Percentiles rank a stretch among this genome's conserved stretches.
Conservation (phyloP, 2,113 vertebrate genomes). For the Brachirus orientalis region DNA sequence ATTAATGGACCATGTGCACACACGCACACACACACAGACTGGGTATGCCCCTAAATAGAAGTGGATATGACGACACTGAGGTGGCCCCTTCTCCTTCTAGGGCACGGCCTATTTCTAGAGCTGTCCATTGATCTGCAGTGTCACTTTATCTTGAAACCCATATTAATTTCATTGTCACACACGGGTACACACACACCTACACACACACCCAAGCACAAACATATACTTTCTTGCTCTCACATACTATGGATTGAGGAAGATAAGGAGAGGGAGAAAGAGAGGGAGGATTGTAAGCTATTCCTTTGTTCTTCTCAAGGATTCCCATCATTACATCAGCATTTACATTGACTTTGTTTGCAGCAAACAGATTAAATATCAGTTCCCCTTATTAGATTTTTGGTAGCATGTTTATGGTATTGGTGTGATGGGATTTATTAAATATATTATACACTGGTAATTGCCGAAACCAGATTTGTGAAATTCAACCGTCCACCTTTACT, state of each 20-base stretch:
- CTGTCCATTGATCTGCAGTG: constrained; percentile 73
- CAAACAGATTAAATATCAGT: neutral
- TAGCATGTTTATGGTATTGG: too few species aligned
- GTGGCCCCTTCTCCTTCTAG: constrained; percentile 73
- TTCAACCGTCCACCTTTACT: neutral
- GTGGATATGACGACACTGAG: constrained; percentile 81
- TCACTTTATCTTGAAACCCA: constrained; percentile 56
- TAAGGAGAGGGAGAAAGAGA: neutral
- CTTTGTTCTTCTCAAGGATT: neutral
- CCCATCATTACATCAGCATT: neutral
- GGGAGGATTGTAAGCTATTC: too few species aligned
- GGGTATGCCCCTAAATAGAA: constrained; percentile 78
- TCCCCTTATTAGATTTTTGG: too few species aligned
- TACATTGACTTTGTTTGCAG: neutral
- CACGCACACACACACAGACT: constrained; percentile 31
- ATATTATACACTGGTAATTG: too few species aligned
- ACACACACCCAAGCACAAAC: constrained; percentile 8
- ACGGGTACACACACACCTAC: neutral
- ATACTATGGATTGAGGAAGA: neutral
- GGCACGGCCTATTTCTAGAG: constrained; percentile 75
- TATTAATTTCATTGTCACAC: constrained; percentile 58
- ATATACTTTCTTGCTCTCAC: neutral
- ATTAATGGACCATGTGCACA: constrained; percentile 63
- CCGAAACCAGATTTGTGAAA: neutral
- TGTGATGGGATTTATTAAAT: too few species aligned